phyloP scores from a whole-genome alignment of 1,140 invertebrate species.

The Argopecten irradians region DNA sequence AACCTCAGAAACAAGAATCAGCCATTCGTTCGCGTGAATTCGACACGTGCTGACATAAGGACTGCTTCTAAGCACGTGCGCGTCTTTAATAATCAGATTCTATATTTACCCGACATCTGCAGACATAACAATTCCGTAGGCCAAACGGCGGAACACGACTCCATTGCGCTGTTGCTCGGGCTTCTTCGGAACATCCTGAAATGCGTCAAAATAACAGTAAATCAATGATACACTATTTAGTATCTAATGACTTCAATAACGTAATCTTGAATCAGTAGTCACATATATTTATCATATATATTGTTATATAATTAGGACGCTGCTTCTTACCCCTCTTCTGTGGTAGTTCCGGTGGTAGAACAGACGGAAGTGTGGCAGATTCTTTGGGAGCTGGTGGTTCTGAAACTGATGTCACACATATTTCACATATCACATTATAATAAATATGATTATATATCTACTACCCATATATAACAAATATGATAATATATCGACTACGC shows the following conservation, averaged over 20 bases:
- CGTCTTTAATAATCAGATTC: no score
- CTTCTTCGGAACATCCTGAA: not conserved
- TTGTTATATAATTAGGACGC: no score
- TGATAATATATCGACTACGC: no score
- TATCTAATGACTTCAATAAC: no score
- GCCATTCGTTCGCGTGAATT: not conserved
- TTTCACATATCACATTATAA: no score
- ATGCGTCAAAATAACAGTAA: not conserved
- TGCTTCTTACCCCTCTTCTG: not conserved
- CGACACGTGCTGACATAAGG: not conserved
- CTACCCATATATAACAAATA: no score
- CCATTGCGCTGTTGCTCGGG: not conserved
- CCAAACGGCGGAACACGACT: not conserved
- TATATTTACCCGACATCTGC: constrained; percentile 1
- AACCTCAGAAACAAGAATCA: not conserved
- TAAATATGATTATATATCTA: no score
- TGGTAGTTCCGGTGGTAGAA: not conserved
- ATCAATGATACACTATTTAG: not conserved
- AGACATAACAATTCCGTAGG: not conserved
- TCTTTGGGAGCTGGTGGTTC: not conserved
- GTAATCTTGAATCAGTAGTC: no score
- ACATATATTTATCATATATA: no score
- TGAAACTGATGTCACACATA: not conserved
- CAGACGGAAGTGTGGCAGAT: not conserved
- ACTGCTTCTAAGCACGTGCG: no score